Base-by-base conservation (phyloP, 2,113 vertebrate species). In the Pterophyllum scalare region DNA sequence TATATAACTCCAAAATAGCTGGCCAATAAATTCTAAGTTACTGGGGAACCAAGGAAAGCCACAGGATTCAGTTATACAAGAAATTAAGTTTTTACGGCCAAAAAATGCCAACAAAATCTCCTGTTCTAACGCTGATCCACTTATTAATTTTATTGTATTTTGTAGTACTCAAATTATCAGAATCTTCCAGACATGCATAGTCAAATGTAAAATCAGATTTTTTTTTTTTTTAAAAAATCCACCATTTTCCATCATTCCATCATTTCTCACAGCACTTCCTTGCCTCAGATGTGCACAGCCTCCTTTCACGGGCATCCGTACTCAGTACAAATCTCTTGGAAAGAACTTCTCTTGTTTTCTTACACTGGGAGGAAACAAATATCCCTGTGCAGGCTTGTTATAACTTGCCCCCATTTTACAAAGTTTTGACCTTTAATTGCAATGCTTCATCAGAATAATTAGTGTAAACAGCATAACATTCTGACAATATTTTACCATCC, bases 371-470 rank as follows among this genome's bases (percentile, higher is more conserved):
- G 46, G 43, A 83, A 75, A 75, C 10, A 64, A 80, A 62, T 59
- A 84, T 84, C 49, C 58, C 59, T 82, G 79, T 79, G 56, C 33
- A 56, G 65, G 26, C n/a, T 6, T 38, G 28, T 33, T 33, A 12
- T 49, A 70, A 49, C 59, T 43, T 38, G 52, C 38, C 28, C 58
- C 65, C 40, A 77, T 78, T 83, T 77, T 33, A 60, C 49, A 40
- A 82, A 75, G 17, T 40, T 54, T 56, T 82, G 64, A 88, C 72
- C 80, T 84, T 88, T 81, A 85, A 83, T 85, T 84, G 79, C 17
- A 22, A 59, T 2, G 59, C 58, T 62, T 80, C 56, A 60, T 87
- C 38, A 75, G 43, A 54, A 54, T 65, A 81, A 85, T 88, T 85
- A 54, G 70, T 52, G n/a, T 57, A 40, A 83, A 82, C 61, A 87